Base-by-base conservation (phyloP, 2,888 invertebrate genomes). In the Theodoxus fluviatilis region DNA sequence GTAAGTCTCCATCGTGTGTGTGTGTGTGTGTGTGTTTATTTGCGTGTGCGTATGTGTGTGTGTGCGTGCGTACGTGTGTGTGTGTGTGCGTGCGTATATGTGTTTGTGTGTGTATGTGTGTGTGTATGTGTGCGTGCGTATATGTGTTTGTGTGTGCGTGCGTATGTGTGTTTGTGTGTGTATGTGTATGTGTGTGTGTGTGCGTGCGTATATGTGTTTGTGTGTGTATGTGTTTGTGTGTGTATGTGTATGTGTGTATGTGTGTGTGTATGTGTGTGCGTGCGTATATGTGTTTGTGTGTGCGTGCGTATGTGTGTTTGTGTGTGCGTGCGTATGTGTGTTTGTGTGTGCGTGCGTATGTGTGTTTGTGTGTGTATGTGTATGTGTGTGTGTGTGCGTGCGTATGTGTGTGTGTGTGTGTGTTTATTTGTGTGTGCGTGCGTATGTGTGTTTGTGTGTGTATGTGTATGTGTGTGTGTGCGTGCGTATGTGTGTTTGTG, bases 211-310 rank as follows among this genome's bases (percentile, higher is more conserved):
- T 64, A 22, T 37, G 9, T 64, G 59, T 59, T 33, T 31, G 59
- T 31, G 31, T 31, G n/a, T 22, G 37, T 25, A 38, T 25, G 37
- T 15, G 7, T 28, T 35, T 9, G 22, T 65, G 9, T 40, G 28
- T 65, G 9, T 65, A 43, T 49, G 35, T 67, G n/a, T 52, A 52
- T 67, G 33, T 7, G 18, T 67, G n/a, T 67, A 25, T 67, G 35
- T 52, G 25, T 67, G 35, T 33, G 35, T 52, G n/a, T 52, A 52
- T 67, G 22, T 33, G 18, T 67, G n/a, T 67, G n/a, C 52, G n/a
- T 67, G 22, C 52, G 25, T 65, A 18, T 40, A 12, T 40, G 25
- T 65, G 18, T 49, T 33, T 67, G 18, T 67, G n/a, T 31, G 35
- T 52, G 6, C 33, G 6, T 52, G n/a, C n/a, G n/a, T 65, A 65